phyloP scores from a whole-genome alignment of 2,888 invertebrate genomes.

The Clepsis dumicolana region DNA sequence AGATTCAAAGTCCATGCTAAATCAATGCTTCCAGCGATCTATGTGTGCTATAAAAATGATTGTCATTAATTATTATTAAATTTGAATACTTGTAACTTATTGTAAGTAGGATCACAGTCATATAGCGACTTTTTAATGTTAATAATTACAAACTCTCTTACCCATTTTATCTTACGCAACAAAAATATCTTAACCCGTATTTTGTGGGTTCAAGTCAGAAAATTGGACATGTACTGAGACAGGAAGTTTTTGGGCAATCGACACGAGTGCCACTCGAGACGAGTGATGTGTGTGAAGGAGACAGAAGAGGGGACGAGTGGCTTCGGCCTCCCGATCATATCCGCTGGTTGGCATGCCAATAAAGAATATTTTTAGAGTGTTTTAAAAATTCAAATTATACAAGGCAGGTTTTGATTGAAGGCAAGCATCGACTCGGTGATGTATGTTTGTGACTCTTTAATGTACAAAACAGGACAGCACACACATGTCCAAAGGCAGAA shows the following conservation, averaged over 20 bases:
- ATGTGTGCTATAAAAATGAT: no score
- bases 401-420: no score
- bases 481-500: no score
- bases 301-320: slow-evolving; percentile 6
- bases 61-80: no score
- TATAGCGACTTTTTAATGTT: no score
- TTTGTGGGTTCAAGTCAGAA: neutral
- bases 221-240: neutral
- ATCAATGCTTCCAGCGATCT: no score
- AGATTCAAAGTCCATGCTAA: no score
- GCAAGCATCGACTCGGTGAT: no score
- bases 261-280: slow-evolving; percentile 2
- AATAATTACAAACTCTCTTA: neutral
- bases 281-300: slow-evolving; percentile 9
- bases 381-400: neutral
- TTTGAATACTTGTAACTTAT: no score
- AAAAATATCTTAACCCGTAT: neutral
- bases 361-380: neutral
- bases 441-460: no score
- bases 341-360: neutral
- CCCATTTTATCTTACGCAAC: neutral
- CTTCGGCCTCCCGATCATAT: neutral
- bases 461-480: no score
- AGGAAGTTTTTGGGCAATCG: neutral
- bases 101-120: no score